These are phyloP conservation scores for Ophion ventricosus DNA, from an alignment of 2,888 invertebrate species.

Conservation along the genomic window DNA sequence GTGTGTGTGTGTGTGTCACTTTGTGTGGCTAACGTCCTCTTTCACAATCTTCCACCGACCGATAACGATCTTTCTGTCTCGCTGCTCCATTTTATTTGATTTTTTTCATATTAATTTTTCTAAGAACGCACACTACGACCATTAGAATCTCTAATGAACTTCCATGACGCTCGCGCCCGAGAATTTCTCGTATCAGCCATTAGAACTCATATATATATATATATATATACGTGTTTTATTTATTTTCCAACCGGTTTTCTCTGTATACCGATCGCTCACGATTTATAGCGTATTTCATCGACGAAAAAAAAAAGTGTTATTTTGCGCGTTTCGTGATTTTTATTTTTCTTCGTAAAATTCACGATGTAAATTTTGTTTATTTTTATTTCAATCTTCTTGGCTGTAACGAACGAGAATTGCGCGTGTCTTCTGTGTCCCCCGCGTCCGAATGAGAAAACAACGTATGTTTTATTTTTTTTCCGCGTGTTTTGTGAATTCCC, in stretches of 20 bases:
- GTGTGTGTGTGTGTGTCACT: neutral
- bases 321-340: neutral
- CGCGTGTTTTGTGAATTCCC: no score
- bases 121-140: conserved; percentile 15
- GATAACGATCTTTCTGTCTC: conserved; percentile 58
- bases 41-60: conserved; percentile 30
- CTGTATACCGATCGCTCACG: conserved; percentile 6
- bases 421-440: neutral
- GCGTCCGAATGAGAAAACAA: neutral
- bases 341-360: conserved; percentile 13
- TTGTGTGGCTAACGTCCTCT: conserved; percentile 35
- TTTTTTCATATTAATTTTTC: conserved; percentile 50
- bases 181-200: conserved; percentile 33
- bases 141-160: conserved; percentile 60
- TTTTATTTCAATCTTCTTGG: neutral
- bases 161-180: conserved; percentile 23
- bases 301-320: conserved; percentile 14
- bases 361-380: conserved; percentile 37
- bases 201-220: conserved; percentile 16
- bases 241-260: conserved; percentile 29
- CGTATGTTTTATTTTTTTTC: no score
- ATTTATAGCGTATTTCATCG: conserved; percentile 17
- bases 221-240: neutral
- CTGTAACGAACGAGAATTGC: conserved; percentile 4
- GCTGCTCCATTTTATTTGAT: conserved; percentile 53